Conservation (phyloP, 2,113 vertebrate species). For the Peromyscus californicus region DNA sequence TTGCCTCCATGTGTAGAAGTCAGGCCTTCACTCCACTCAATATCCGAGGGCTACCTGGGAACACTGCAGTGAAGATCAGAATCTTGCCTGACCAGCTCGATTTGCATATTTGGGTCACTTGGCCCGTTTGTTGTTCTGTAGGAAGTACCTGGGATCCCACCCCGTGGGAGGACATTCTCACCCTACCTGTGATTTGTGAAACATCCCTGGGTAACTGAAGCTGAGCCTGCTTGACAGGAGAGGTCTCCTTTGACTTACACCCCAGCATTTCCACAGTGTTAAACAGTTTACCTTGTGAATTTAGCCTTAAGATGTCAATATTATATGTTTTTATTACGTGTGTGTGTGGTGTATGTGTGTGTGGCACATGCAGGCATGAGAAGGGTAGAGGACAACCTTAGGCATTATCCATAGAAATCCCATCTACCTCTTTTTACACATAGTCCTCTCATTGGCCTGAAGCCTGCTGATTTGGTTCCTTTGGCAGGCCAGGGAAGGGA, state of each 20-base stretch:
- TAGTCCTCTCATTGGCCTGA: background rate
- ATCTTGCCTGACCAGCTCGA: background rate
- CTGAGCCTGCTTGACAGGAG: background rate
- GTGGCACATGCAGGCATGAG: background rate
- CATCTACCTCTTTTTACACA: background rate
- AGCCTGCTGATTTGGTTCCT: background rate
- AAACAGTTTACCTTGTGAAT: background rate
- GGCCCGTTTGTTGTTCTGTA: background rate
- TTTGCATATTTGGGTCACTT: background rate
- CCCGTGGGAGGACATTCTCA: background rate
- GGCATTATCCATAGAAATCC: background rate
- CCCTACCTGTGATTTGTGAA: accelerated
- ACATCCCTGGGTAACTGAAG: background rate
- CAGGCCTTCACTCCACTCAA: background rate
- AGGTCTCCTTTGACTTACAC: background rate
- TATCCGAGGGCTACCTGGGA: background rate
- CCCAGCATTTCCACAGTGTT: background rate
- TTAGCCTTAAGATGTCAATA: background rate
- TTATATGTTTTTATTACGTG: background rate
- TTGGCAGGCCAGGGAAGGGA: background rate
- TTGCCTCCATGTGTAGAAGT: accelerated
- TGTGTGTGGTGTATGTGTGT: background rate
- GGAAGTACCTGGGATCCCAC: background rate
- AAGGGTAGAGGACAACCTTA: background rate
- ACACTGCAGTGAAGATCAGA: background rate